Conservation (phyloP, 2,797 vertebrate species). For the Alouatta caraya region DNA sequence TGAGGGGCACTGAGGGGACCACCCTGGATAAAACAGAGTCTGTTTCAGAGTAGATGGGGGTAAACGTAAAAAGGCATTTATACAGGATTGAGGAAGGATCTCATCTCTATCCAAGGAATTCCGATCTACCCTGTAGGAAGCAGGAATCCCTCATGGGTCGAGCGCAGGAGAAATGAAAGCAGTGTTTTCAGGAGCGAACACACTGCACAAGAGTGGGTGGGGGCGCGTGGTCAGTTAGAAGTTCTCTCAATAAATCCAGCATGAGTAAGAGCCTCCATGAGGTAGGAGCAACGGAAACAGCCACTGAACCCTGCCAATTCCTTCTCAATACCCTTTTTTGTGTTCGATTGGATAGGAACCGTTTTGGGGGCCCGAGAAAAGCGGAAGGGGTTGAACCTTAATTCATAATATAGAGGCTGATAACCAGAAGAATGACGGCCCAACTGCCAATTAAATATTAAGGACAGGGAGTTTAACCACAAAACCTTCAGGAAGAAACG, state of each 20-base stretch:
- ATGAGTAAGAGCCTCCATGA: neutral
- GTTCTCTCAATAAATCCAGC: neutral
- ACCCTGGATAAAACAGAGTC: neutral
- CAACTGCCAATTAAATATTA: neutral
- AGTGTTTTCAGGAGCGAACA: neutral
- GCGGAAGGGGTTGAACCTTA: neutral
- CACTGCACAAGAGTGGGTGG: neutral
- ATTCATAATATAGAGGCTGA: neutral
- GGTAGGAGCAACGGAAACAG: neutral
- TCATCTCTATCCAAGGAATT: neutral
- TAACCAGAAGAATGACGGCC: neutral
- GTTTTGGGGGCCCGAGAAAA: neutral
- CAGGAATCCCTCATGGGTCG: accelerated
- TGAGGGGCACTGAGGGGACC: neutral
- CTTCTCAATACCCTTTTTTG: neutral
- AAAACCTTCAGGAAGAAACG: neutral
- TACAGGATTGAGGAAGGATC: neutral
- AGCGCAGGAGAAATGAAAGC: neutral
- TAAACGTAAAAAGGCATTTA: neutral
- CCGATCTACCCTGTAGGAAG: neutral
- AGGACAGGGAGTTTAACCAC: neutral
- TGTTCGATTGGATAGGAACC: neutral
- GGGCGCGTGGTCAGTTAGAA: neutral
- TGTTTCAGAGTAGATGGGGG: neutral
- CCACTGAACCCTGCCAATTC: neutral